phyloP scores from a whole-genome alignment of 2,797 vertebrate genomes.

The Schizopygopsis pylzovi region DNA sequence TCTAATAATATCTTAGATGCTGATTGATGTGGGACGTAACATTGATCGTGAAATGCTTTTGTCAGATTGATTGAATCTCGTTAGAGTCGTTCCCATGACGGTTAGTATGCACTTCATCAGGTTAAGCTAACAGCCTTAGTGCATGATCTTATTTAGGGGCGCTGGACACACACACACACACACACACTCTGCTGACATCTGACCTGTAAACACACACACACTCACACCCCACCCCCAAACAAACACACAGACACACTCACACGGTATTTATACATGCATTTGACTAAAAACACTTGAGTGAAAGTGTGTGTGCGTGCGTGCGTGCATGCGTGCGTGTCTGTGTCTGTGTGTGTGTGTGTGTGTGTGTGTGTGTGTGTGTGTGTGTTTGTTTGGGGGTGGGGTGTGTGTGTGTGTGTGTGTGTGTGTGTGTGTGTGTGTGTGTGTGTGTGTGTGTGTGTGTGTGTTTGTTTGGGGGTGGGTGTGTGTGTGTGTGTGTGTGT shows the following conservation, averaged over 20 bases:
- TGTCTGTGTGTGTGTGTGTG: not conserved
- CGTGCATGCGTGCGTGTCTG: too few relatives aligned
- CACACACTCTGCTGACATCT: not conserved
- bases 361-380: not conserved
- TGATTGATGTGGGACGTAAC: too few relatives aligned
- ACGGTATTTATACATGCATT: not conserved
- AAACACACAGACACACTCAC: not conserved
- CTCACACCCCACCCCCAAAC: not conserved
- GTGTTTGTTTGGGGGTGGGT: too few relatives aligned
- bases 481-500: not conserved
- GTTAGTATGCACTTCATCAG: conserved; percentile 44
- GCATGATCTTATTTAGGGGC: conserved; percentile 45
- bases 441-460: too few relatives aligned
- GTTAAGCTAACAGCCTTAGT: conserved; percentile 49
- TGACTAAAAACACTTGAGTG: not conserved
- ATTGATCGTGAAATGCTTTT: conserved; percentile 5
- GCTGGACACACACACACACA: not conserved
- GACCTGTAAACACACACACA: not conserved
- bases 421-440: not conserved
- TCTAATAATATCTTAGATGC: too few relatives aligned
- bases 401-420: not conserved
- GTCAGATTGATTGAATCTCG: conserved; percentile 16
- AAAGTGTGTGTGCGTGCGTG: not conserved
- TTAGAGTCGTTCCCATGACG: conserved; percentile 51
- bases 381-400: too few relatives aligned